Conservation (phyloP, 2,888 invertebrate genomes). For the Dicranocentrus wangi region DNA sequence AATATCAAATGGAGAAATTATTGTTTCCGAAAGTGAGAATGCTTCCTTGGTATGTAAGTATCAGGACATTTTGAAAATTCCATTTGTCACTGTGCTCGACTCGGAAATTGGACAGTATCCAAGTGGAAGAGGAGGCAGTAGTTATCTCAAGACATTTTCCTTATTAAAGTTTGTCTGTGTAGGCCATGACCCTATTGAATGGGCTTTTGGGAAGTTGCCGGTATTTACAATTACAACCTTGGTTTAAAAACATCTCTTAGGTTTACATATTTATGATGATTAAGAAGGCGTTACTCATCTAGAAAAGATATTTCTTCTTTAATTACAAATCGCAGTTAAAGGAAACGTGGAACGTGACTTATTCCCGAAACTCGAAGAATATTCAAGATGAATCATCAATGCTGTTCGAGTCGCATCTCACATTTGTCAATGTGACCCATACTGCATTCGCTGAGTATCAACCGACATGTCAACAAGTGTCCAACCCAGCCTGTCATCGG, state of each 20-base stretch:
- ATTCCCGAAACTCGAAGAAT: not conserved
- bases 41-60: not conserved
- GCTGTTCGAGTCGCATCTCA: not conserved
- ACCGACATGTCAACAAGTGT: not conserved
- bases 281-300: too few species aligned
- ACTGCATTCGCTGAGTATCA: not conserved
- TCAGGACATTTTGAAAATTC: not conserved
- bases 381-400: not conserved
- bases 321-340: too few species aligned
- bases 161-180: not conserved
- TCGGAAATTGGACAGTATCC: not conserved
- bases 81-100: not conserved
- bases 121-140: not conserved
- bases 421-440: not conserved
- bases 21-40: too few species aligned
- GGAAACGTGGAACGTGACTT: slow-evolving; percentile 27
- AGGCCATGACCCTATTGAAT: slow-evolving; percentile 15
- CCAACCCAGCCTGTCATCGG: not conserved
- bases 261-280: too few species aligned
- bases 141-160: not conserved
- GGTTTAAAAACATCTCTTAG: too few species aligned
- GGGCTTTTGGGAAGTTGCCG: slow-evolving; percentile 17
- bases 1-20: too few species aligned
- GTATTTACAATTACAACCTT: too few species aligned
- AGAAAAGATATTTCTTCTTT: too few species aligned